Conservation (phyloP, 2,113 vertebrate genomes). For the Tetraodon nigroviridis region DNA sequence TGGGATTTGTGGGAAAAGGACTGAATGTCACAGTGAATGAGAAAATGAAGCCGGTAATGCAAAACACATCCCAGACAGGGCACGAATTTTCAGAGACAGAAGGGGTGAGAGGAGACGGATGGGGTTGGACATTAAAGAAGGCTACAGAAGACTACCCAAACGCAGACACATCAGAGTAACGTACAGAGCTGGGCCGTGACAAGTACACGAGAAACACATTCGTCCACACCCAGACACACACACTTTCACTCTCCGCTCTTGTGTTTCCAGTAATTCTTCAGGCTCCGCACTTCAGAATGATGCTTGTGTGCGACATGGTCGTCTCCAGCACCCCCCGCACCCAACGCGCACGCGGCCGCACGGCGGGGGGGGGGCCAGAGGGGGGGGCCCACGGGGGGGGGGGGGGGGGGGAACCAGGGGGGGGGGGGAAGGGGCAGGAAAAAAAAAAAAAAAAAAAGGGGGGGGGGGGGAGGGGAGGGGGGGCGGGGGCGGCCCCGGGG, state of each 20-base stretch:
- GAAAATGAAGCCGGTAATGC: neutral
- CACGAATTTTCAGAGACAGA: neutral
- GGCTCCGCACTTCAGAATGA: neutral
- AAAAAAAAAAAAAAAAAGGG: no score
- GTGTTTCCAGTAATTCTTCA: slow-evolving; percentile 30
- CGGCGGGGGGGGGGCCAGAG: no score
- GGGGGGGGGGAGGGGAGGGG: no score
- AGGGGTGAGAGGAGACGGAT: neutral
- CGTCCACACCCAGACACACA: slow-evolving; percentile 9
- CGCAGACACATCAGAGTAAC: slow-evolving; percentile 3
- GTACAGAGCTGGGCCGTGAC: slow-evolving; percentile 22
- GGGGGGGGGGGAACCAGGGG: no score
- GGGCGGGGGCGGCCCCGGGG: no score
- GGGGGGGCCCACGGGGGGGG: no score
- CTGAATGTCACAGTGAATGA: neutral
- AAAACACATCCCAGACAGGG: neutral
- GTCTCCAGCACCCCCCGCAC: no score
- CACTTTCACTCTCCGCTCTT: slow-evolving; percentile 18
- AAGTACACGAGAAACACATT: slow-evolving; percentile 51
- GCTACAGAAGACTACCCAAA: slow-evolving; percentile 13
- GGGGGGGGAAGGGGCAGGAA: no score
- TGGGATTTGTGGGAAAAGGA: neutral
- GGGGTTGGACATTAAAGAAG: slow-evolving; percentile 9
- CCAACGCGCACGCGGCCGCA: no score
- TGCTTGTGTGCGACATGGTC: no score